A percentile compares a stretch with the other conserved stretches of the same genome.
Evolutionary conservation across 1,140 invertebrate genomes (phyloP).

Genomic region (Heterodera schachtii): DNA sequence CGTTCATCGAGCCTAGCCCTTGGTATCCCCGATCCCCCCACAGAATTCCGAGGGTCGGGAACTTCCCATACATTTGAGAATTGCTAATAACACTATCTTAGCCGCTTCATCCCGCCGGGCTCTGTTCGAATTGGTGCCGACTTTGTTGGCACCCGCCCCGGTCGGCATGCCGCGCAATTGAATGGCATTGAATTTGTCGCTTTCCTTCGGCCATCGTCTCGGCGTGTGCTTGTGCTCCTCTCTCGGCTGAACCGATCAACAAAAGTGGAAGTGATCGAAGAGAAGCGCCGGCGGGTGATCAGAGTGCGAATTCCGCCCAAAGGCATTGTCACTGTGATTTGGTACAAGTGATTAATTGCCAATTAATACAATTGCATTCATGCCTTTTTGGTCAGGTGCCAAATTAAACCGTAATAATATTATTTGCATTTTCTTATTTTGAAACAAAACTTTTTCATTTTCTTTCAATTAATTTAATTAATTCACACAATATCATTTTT

Average conservation of each 20-base stretch:
- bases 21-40: too few relatives aligned
- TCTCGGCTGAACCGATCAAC: conserved; percentile 24
- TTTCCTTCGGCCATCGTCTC: neutral
- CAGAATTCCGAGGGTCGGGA: too few relatives aligned
- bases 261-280: conserved; percentile 20
- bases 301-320: conserved; percentile 29
- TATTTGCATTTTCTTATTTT: too few relatives aligned
- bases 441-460: too few relatives aligned
- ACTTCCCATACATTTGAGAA: too few relatives aligned
- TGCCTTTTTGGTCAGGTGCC: too few relatives aligned
- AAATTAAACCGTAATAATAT: too few relatives aligned
- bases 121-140: conserved; percentile 37
- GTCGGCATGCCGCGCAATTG: conserved; percentile 24
- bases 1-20: too few relatives aligned
- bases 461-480: too few relatives aligned
- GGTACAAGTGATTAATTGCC: conserved; percentile 20
- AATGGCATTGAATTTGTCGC: conserved; percentile 24
- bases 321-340: conserved; percentile 39
- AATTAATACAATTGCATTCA: too few relatives aligned
- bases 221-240: conserved; percentile 38
- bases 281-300: neutral
- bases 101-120: conserved; percentile 39
- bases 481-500: too few relatives aligned
- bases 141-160: conserved; percentile 17
- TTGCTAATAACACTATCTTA: neutral